Evolutionary conservation across 2,797 vertebrate species (phyloP).

Genomic region (Malurus leucopterus): DNA sequence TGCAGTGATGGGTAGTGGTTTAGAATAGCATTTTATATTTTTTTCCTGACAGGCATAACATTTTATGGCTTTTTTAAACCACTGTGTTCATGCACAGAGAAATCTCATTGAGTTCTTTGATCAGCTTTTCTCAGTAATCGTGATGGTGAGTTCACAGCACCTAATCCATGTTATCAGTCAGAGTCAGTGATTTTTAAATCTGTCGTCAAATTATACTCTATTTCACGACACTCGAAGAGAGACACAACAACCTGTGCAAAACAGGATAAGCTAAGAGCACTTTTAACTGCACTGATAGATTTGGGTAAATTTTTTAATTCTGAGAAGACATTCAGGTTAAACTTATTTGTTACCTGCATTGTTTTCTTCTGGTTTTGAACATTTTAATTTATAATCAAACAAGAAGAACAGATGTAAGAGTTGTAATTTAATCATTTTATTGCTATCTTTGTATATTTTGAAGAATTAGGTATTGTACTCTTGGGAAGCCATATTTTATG

Average conservation of each 20-base stretch:
- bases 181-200: constrained; percentile 48
- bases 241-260: background rate
- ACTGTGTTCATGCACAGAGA: constrained; percentile 36
- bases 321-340: constrained; percentile 44
- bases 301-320: background rate
- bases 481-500: constrained; percentile 83
- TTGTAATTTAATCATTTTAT: constrained; percentile 86
- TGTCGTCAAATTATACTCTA: background rate
- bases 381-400: constrained; percentile 82
- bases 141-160: constrained; percentile 42
- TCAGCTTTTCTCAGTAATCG: constrained; percentile 32
- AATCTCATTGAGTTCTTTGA: constrained; percentile 57
- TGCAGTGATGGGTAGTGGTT: constrained; percentile 65
- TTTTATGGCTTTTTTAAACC: constrained; percentile 70
- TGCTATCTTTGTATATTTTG: constrained; percentile 86
- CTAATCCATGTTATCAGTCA: constrained; percentile 31
- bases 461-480: constrained; percentile 85
- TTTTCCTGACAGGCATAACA: constrained; percentile 65
- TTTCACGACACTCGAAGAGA: constrained; percentile 16
- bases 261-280: background rate
- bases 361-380: constrained; percentile 71
- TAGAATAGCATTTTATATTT: constrained; percentile 71
- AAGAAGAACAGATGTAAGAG: constrained; percentile 85
- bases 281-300: background rate
- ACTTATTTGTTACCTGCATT: constrained; percentile 68